Conservation (phyloP, 1,140 invertebrate species). For the Neotoxoptera formosana region DNA sequence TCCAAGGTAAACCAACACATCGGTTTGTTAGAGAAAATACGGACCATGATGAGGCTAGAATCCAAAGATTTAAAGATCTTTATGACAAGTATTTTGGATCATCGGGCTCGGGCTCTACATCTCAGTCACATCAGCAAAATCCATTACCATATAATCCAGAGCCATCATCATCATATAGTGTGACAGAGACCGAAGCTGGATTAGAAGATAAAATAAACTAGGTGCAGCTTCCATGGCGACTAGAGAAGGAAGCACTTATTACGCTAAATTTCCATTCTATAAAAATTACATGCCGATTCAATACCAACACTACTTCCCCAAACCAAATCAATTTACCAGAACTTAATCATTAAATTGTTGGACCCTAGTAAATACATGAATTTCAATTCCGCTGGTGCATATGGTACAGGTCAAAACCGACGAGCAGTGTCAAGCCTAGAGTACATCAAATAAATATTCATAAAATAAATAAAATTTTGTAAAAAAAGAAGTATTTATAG, state of each 20-base stretch:
- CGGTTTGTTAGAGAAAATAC: not conserved
- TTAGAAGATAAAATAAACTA: not conserved
- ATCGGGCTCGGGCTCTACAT: not conserved
- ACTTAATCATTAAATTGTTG: not conserved
- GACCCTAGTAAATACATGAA: not conserved
- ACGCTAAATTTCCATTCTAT: too few species aligned
- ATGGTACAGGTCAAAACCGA: not conserved
- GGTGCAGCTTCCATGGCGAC: not conserved
- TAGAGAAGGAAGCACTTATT: not conserved
- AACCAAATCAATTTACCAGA: not conserved
- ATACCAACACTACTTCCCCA: not conserved
- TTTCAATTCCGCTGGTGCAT: not conserved
- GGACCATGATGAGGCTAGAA: not conserved
- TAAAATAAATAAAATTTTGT: not conserved
- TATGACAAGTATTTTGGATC: not conserved
- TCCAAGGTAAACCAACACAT: conserved; percentile 1
- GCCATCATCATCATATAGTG: not conserved
- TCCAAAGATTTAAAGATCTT: not conserved
- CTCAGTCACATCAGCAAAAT: not conserved
- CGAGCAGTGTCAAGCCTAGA: not conserved
- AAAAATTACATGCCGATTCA: not conserved
- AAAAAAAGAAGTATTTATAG: not conserved
- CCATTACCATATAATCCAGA: not conserved
- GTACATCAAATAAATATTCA: not conserved
- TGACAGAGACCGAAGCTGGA: not conserved